Evolutionary conservation across 2,888 invertebrate species (phyloP).

Genomic region (Drosophila mimetica): DNA sequence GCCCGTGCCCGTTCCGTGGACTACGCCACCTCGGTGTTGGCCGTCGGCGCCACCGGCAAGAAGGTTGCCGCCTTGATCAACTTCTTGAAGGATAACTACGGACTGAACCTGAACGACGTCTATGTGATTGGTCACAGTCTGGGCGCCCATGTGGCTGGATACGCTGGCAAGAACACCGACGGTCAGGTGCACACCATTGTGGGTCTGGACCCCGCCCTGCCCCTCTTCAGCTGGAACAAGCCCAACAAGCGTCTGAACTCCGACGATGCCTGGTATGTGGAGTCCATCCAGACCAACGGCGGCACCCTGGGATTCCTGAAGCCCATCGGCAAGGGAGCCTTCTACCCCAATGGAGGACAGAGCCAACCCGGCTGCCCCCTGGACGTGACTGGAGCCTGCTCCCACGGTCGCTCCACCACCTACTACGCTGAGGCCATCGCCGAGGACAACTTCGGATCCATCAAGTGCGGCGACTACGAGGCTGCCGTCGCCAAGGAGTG

Average conservation of each 20-base stretch:
- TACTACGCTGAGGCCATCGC: slow-evolving; percentile 85
- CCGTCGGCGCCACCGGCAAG: slow-evolving; percentile 73
- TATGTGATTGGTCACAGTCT: slow-evolving; percentile 87
- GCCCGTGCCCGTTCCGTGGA: slow-evolving; percentile 86
- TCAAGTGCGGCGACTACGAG: slow-evolving; percentile 71
- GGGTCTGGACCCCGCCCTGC: slow-evolving; percentile 84
- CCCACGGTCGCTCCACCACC: slow-evolving; percentile 84
- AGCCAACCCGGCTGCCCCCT: slow-evolving; percentile 85
- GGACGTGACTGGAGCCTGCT: slow-evolving; percentile 82
- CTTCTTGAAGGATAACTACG: slow-evolving; percentile 84
- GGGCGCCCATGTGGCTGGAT: slow-evolving; percentile 87
- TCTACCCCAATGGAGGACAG: slow-evolving; percentile 86
- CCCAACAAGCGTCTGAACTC: slow-evolving; percentile 63
- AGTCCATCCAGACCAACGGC: slow-evolving; percentile 82
- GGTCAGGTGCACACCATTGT: slow-evolving; percentile 87
- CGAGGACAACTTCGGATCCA: slow-evolving; percentile 74
- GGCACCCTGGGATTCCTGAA: slow-evolving; percentile 78
- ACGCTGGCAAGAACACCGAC: slow-evolving; percentile 86
- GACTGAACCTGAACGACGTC: slow-evolving; percentile 85
- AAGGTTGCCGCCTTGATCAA: slow-evolving; percentile 77
- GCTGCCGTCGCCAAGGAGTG: slow-evolving; percentile 69
- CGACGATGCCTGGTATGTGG: slow-evolving; percentile 69
- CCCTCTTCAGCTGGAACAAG: slow-evolving; percentile 75
- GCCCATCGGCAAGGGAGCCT: slow-evolving; percentile 84
- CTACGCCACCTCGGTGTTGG: slow-evolving; percentile 86